Percentiles rank a stretch among this genome's conserved stretches.
These are phyloP conservation scores for Chelonoidis abingdonii DNA, from an alignment of 2,113 vertebrate species.

Conservation along the genomic window DNA sequence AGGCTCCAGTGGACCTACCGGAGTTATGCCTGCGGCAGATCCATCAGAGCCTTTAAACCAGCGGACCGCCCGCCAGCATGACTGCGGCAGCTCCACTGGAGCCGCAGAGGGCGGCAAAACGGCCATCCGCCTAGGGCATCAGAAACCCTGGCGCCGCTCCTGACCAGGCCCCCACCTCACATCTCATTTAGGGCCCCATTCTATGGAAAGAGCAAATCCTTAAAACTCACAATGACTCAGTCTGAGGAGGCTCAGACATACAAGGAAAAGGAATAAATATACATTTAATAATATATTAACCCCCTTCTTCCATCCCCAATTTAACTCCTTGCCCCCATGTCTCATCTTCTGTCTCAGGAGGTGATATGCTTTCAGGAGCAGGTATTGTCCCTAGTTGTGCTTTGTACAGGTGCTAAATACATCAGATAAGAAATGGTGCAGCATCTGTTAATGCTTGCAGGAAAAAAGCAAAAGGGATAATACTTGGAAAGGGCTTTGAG, in stretches of 20 bases:
- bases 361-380: accelerated
- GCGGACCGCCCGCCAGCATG: no score
- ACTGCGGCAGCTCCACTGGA: no score
- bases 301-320: not conserved
- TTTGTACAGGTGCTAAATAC: not conserved
- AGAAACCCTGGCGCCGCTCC: no score
- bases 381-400: not conserved
- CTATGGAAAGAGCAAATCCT: not conserved
- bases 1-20: no score
- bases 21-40: no score
- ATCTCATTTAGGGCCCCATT: not conserved
- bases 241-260: not conserved
- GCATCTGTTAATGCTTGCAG: not conserved
- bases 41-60: no score
- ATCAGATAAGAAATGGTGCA: not conserved
- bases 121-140: no score
- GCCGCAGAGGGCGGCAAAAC: no score
- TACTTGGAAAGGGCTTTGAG: accelerated
- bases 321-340: not conserved
- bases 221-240: not conserved
- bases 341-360: not conserved
- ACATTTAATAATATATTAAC: not conserved
- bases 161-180: not conserved
- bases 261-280: not conserved
- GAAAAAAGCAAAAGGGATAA: not conserved